Base-by-base conservation (phyloP, 2,797 vertebrate species). In the Artibeus jamaicensis region DNA sequence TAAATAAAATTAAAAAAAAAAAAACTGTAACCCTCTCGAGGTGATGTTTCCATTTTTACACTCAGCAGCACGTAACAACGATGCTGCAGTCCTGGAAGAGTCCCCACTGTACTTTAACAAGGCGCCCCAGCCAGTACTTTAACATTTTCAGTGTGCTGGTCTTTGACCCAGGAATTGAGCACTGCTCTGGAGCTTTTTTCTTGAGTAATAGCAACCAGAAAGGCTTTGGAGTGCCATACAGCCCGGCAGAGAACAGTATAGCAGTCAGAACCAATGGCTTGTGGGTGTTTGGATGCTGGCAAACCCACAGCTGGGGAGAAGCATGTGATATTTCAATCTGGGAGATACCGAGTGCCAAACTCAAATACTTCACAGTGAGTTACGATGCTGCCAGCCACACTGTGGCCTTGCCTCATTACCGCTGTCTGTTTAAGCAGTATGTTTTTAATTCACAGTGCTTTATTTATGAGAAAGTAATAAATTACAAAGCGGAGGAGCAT, bases 211-310 rank as follows among this genome's bases (percentile, higher is more conserved):
- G 50, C 93, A 93, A 82, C 81, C 86, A 95, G 79, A 90, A 94
- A 50, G 34, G 34, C 65, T 94, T 98, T 89, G 65, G 89, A 93
- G 42, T 96, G 24, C 82, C 67, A 7, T 46, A n/a, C 34, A 91
- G 39, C 91, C 55, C 82, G 77, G 39, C 67, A 91, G 21, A 92
- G 1, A 29, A 94, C 29, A 86, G 82, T n/a, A 70, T 50, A 74
- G 42, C 89, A 93, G 68, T 96, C 93, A 92, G 88, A 97, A 97
- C 71, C 85, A 96, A 84, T 97, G 95, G 95, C 83, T 74, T 93
- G 84, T 89, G 73, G 65, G 76, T 86, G 10, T 96, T 89, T 97
- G 88, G 71, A 94, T 22, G 50, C 39, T 0, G 0, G 65, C 62
- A 79, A 37, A 89, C 46, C 86, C 55, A 89, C 32, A 86, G 46